Percentiles rank a stretch among this genome's conserved stretches.
These are phyloP conservation scores for Phyllotis vaccarum DNA, from an alignment of 2,797 vertebrate species.

Conservation along the genomic window DNA sequence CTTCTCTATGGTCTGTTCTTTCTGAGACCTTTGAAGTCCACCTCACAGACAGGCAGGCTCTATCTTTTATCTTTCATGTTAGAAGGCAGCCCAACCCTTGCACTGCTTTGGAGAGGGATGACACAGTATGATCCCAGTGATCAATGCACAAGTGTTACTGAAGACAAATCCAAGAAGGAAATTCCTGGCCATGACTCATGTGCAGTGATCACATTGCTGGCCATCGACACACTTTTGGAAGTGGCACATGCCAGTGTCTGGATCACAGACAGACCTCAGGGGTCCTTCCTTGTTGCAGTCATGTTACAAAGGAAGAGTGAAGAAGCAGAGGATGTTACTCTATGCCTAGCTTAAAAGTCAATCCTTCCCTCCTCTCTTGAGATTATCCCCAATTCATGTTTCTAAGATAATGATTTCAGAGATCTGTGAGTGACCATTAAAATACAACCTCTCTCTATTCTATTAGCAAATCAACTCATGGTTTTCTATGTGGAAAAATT, in stretches of 20 bases:
- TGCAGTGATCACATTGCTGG: constrained; percentile 90
- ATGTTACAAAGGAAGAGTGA: constrained; percentile 86
- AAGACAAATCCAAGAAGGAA: constrained; percentile 91
- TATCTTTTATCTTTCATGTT: constrained; percentile 82
- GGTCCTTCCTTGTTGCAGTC: constrained; percentile 91
- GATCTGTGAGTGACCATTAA: not conserved
- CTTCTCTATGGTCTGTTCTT: constrained; percentile 84
- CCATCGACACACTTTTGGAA: constrained; percentile 89
- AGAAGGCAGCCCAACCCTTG: constrained; percentile 83
- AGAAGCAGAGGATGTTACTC: constrained; percentile 29
- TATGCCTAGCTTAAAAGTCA: constrained; percentile 27
- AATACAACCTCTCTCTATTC: not conserved
- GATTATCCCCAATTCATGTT: not conserved
- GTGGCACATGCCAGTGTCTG: constrained; percentile 89
- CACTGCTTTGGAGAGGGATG: constrained; percentile 84
- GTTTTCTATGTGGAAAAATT: not conserved
- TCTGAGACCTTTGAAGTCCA: constrained; percentile 84
- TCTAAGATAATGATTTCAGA: constrained; percentile 42
- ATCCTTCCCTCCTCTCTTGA: not conserved
- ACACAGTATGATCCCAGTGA: constrained; percentile 88
- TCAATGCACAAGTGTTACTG: constrained; percentile 91
- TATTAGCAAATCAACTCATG: not conserved
- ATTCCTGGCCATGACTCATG: constrained; percentile 85
- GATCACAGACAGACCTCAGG: constrained; percentile 89
- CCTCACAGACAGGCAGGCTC: constrained; percentile 76